Evolutionary conservation across 2,113 vertebrate genomes (phyloP), one percentile per base, ranked within the genome.

Genomic region (human (Homo sapiens)): DNA sequence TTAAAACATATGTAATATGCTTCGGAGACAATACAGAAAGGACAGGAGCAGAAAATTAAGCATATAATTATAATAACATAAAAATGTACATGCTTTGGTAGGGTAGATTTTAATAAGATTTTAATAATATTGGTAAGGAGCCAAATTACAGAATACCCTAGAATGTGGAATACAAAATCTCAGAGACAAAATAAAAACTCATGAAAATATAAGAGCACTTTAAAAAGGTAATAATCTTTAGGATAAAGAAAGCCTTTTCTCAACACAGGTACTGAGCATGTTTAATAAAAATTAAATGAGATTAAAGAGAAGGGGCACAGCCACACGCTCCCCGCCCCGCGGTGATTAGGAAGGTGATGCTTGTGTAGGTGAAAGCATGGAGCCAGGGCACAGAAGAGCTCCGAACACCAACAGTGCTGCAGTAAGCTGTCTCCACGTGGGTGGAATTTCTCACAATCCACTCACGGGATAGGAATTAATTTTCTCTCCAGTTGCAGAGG

Each of bases 51-150:
- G 96, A 97, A 95, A 98, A 93, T 89, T 92, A 94, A 96, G 85
- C 72, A 90, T 94, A 95, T 82, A 68, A 97, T 79, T 95, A 96
- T 95, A 96, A 96, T 93, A 98, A 93, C 85, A 97, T 97, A 98
- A 98, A 98, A 98, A 98, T 43, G 96, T 98, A 87, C 96, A 97
- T 94, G 93, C 94, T 98, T 97, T 81, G 45, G 59, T 32, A 8
- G 97, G 94, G 97, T 93, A 78, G 95, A 96, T 98, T 98, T 98
- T 98, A 98, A 97, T 98, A 98, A 96, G 95, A 98, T 92, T 98
- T 98, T 98, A 98, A 98, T 98, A 99, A 98, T 57, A 90, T 91
- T 98, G 97, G 98, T 97, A 98, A 92, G 70, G 87, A 98, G 98
- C 98, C 98, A 98, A 98, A 98, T 98, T 97, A 96, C 95, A 98